Percentiles rank a stretch among this genome's conserved stretches.
Evolutionary conservation across 2,113 vertebrate genomes (phyloP).

Genomic region (Trichomycterus rosablanca): DNA sequence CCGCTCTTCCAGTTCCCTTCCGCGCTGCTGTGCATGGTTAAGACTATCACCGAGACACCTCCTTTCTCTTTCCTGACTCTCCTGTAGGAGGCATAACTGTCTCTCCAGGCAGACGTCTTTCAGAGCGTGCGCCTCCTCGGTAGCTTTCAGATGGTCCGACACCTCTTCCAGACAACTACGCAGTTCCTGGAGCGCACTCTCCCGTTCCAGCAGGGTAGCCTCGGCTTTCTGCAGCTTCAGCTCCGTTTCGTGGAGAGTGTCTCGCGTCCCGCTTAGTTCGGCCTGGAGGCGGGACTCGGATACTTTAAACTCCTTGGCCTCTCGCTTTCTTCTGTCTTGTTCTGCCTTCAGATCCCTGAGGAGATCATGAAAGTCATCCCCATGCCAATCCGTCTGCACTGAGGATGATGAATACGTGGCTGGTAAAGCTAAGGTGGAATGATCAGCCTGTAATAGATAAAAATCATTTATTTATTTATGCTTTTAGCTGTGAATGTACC

Average conservation of each 20-base stretch:
- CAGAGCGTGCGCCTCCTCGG: constrained; percentile 72
- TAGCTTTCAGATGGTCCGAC: constrained; percentile 67
- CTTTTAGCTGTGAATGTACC: too few relatives aligned
- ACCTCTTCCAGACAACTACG: constrained; percentile 71
- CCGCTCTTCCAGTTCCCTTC: constrained; percentile 73
- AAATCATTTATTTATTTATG: background rate
- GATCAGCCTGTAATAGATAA: constrained; percentile 21
- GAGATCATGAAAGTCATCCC: constrained; percentile 59
- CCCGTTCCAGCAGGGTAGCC: constrained; percentile 54
- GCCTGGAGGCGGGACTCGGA: constrained; percentile 64
- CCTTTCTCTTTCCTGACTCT: constrained; percentile 84
- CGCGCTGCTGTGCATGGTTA: constrained; percentile 74
- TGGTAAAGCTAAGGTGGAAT: constrained; percentile 4
- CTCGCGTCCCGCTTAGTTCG: constrained; percentile 71
- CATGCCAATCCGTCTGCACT: constrained; percentile 70
- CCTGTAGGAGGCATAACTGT: constrained; percentile 78
- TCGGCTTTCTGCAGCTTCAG: constrained; percentile 58
- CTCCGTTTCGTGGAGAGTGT: constrained; percentile 72
- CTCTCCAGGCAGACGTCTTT: constrained; percentile 81
- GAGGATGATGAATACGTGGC: constrained; percentile 18
- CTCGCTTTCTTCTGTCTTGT: constrained; percentile 43
- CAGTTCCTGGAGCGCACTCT: constrained; percentile 69
- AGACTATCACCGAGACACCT: constrained; percentile 72
- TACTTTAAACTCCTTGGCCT: constrained; percentile 66
- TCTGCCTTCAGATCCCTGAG: constrained; percentile 55